These are phyloP conservation scores for Otus scops DNA, from an alignment of 2,797 vertebrate genomes.

Conservation along the genomic window DNA sequence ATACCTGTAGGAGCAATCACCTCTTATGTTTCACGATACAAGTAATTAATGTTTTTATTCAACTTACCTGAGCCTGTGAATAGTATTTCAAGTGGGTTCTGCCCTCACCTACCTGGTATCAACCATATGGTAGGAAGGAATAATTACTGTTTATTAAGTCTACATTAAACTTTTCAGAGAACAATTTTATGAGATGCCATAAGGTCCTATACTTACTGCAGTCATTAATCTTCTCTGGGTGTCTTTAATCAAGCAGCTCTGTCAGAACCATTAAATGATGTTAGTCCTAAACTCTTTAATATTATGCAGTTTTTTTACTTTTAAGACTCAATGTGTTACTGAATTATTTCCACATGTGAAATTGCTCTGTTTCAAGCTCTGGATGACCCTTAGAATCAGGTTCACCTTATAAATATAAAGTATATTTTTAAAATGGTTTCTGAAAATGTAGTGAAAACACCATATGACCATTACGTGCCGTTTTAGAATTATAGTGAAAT, in stretches of 20 bases:
- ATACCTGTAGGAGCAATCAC: not conserved
- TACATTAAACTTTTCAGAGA: constrained; percentile 50
- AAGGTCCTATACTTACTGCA: constrained; percentile 38
- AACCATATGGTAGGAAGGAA: constrained; percentile 47
- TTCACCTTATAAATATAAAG: not conserved
- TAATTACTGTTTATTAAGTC: constrained; percentile 64
- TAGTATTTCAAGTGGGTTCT: constrained; percentile 1
- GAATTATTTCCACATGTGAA: not conserved
- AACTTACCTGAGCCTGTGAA: constrained; percentile 9
- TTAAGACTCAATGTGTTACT: not conserved
- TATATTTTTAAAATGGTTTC: not conserved
- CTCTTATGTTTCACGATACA: not conserved
- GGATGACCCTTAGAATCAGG: not conserved
- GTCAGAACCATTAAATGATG: not conserved
- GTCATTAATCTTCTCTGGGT: constrained; percentile 53
- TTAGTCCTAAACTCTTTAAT: not conserved
- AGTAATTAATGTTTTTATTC: constrained; percentile 51
- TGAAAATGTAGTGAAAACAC: not conserved
- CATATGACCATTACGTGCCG: not conserved
- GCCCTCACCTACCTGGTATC: not conserved
- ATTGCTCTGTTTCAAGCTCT: not conserved
- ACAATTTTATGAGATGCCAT: constrained; percentile 39
- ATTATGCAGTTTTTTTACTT: not conserved
- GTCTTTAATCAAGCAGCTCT: constrained; percentile 45
- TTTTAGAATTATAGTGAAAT: not conserved